These are phyloP conservation scores for Megaceryle torquata DNA, from an alignment of 2,113 vertebrate genomes.

Conservation along the genomic window DNA sequence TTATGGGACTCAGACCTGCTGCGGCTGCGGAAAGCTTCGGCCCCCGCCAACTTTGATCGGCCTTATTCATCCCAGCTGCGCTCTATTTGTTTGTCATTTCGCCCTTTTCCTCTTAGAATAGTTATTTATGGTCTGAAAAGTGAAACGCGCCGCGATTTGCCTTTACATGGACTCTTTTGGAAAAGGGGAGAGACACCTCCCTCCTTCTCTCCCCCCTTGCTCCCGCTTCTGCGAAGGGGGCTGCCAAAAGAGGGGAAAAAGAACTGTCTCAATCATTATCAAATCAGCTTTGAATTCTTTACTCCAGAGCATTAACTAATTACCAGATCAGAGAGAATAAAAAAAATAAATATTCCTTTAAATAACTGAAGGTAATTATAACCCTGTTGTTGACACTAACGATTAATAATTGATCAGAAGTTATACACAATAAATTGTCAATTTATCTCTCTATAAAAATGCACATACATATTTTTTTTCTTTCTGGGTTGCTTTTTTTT, in stretches of 20 bases:
- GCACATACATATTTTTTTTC: not conserved
- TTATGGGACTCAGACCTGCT: constrained; percentile 55
- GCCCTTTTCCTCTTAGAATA: constrained; percentile 55
- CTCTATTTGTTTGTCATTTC: constrained; percentile 74
- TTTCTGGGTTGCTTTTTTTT: not conserved
- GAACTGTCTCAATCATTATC: constrained; percentile 36
- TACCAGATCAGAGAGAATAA: constrained; percentile 66
- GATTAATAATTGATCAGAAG: constrained; percentile 83
- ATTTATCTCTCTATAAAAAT: constrained; percentile 70
- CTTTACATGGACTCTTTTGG: not conserved
- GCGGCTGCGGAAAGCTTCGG: constrained; percentile 1
- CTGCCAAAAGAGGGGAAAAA: not conserved
- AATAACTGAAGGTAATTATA: constrained; percentile 80
- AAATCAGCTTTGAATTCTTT: constrained; percentile 65
- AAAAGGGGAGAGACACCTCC: not conserved
- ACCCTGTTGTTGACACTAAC: constrained; percentile 77
- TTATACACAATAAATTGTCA: constrained; percentile 76
- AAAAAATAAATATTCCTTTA: constrained; percentile 77
- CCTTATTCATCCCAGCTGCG: constrained; percentile 75
- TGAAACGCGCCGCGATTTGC: not conserved
- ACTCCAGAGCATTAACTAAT: constrained; percentile 73
- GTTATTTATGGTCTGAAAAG: constrained; percentile 69
- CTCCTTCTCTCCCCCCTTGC: not conserved
- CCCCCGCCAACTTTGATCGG: constrained; percentile 70
- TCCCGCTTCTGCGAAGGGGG: not conserved